Base-by-base conservation (phyloP, 2,113 vertebrate genomes). In the Rhodinocichla rosea region DNA sequence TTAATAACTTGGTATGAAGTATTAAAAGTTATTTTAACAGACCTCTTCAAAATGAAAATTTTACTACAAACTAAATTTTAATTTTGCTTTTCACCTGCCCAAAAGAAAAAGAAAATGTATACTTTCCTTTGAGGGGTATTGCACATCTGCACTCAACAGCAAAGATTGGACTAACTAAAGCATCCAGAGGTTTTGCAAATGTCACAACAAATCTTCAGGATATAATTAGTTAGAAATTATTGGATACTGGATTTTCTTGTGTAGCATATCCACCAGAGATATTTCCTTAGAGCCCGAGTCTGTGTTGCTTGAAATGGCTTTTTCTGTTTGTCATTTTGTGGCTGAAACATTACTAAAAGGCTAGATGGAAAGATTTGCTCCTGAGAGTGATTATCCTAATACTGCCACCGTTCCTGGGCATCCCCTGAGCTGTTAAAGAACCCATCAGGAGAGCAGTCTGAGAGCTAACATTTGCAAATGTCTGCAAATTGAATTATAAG, bases 401-500 rank as follows among this genome's bases (percentile, higher is more conserved):
- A 83, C 67, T 71, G 63, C 83, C 68, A 68, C 94, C 74, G 71
- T 95, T 97, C 96, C 73, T 92, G 91, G 92, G 79, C 91, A 89
- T 97, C 90, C 95, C 77, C 73, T 50, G 91, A 93, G 83, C 94
- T 95, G 96, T 94, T 96, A 93, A 95, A 96, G 89, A 89, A 77
- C 81, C 87, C 90, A 92, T 87, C 95, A 96, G 86, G 79, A 85
- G 96, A 77, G 39, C 56, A 83, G 44, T 93, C 92, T 94, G 78
- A 97, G 96, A 96, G 82, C 83, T 92, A 96, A 68, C 88, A 59
- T 95, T 97, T 95, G 96, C 90, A 97, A 94, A 95, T 95, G 94
- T 92, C 86, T 92, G 83, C 76, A 90, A 93, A 97, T 96, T 96
- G 94, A 97, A 95, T 98, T 97, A 96, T 80, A 83, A 94, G 93